Conservation (phyloP, 2,113 vertebrate genomes). For the Phyllostomus discolor region DNA sequence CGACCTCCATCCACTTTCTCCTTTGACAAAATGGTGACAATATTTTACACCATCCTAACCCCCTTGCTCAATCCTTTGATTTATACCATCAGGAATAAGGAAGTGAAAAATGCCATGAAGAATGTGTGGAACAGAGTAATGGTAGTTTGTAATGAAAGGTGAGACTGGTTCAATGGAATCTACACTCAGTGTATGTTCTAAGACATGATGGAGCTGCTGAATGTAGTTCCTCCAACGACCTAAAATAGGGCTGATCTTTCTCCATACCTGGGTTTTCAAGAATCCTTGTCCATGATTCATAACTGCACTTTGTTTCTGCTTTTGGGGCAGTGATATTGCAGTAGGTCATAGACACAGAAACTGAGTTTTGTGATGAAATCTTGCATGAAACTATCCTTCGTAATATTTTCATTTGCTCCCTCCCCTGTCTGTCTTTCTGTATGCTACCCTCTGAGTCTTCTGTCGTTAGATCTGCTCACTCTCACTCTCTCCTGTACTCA, state of each 20-base stretch:
- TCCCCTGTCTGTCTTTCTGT: background rate
- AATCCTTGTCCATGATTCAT: background rate
- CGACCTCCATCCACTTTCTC: background rate
- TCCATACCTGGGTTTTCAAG: background rate
- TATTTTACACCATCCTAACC: constrained; percentile 54
- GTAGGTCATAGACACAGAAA: background rate
- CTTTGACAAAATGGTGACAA: constrained; percentile 27
- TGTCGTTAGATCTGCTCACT: background rate
- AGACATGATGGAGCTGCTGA: background rate
- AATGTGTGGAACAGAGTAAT: constrained; percentile 9
- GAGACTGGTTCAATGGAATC: background rate
- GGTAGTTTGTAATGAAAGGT: background rate
- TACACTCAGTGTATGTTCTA: too few relatives aligned
- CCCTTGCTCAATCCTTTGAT: constrained; percentile 64
- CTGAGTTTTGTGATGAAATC: background rate
- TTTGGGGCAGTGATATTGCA: background rate
- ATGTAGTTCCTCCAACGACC: background rate
- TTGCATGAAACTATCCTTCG: background rate
- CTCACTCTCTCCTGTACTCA: background rate
- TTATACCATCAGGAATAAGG: constrained; percentile 53
- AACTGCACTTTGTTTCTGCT: background rate
- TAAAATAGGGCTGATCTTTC: background rate
- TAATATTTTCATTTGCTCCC: background rate
- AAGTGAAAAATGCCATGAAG: constrained; percentile 49
- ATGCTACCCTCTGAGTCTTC: background rate